Evolutionary conservation across 2,113 vertebrate species (phyloP), one percentile per base, ranked within the genome.

Genomic region (Brachyistius frenatus): DNA sequence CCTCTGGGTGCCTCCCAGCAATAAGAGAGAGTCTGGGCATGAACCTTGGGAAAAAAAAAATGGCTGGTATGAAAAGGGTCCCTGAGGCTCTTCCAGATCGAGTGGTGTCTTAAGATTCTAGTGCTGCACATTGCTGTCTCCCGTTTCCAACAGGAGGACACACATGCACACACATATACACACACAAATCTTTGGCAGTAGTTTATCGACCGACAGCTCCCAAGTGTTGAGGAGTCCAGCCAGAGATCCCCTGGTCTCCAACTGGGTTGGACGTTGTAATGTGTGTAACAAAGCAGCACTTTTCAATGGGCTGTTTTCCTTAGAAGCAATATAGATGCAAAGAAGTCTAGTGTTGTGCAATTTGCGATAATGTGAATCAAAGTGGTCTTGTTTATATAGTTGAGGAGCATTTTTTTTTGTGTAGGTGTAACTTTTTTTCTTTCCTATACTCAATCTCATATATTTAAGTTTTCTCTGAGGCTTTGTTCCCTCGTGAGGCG

Each of bases 41-140:
- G 83, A 91, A 90, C 88, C 88, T 87, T 94, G 76, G 85, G 93
- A 64, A 32, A 89, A 72, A 37, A 86, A 80, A 92, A 90, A 84
- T 44, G 81, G 79, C 76, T 78, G 83, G 79, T 89, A 90, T 90
- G 86, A 89, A 83, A 90, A 90, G 80, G 94, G 95, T 95, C 94
- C 95, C 93, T 80, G 85, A 94, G 94, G 95, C 93, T 95, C 94
- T 91, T 95, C 91, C 91, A 94, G 94, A 91, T 78, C 93, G 62
- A 94, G 86, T 94, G 94, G 95, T 94, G 94, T 92, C 91, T 93
- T 76, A 76, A 23, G 75, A 89, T 83, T 91, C 63, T 88, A 81
- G 64, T 73, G 84, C 76, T 80, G 78, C 80, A 62, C 39, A 37
- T 73, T 83, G 76, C 79, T 84, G 66, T 72, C 77, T 86, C 57